Base-by-base conservation (phyloP, 2,888 invertebrate species). In the Tipula helvola region DNA sequence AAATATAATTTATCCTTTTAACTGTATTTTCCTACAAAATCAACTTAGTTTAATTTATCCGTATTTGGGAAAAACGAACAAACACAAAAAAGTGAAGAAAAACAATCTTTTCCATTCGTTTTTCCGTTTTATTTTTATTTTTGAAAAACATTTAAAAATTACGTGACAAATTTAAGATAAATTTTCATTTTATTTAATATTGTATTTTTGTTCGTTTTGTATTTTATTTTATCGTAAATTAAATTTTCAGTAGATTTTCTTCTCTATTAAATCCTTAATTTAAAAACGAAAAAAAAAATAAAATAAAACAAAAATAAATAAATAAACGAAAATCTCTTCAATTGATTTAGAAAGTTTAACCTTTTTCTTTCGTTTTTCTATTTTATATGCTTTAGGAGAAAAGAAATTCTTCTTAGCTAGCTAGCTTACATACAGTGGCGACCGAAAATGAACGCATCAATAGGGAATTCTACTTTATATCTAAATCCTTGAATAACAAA, bases 101-200 rank as follows among this genome's bases (percentile, higher is more conserved):
- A 71, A 71, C 71, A 71, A 71, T 71, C 71, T 71, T 71, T 52
- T 71, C 10, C 71, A 71, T 71, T 71, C 16, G 52, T 57, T 71
- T 71, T 28, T 28, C 28, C 28, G 28, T 28, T 28, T 28, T 28
- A 28, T 28, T 28, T 28, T 71, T 28, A 8, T 71, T 71, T 71
- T 71, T 71, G 28, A 71, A 71, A 52, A 71, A 71, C 71, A 71
- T 71, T 71, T 71, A 71, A 71, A 71, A 71, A 71, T 71, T 71
- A 71, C 71, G 71, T 71, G 71, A 71, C 71, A 71, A 71, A 71
- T 71, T 71, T 71, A 71, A 71, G 71, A 71, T 71, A 71, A 71
- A 71, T 71, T 57, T 71, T 71, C 71, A 71, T 71, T 71, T 71
- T 71, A 71, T 71, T 71, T 71, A 71, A 71, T 71, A 71, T 71